These are phyloP conservation scores for Caenorhabditis wallacei DNA, from an alignment of 2,888 invertebrate species.

Conservation along the genomic window DNA sequence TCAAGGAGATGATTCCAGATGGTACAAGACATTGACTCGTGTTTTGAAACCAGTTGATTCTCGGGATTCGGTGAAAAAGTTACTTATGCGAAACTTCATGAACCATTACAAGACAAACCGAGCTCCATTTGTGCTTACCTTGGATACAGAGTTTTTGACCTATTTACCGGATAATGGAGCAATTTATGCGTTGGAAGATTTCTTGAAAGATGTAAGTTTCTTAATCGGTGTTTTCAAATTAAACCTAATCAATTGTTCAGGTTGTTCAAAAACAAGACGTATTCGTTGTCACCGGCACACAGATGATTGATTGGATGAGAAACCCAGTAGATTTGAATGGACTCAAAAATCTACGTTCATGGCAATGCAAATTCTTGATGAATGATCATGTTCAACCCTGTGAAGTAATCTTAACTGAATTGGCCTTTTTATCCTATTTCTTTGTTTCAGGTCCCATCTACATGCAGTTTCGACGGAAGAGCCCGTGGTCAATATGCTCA, in stretches of 20 bases:
- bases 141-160: constrained; percentile 79
- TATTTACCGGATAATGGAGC: constrained; percentile 78
- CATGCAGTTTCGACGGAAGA: constrained; percentile 74
- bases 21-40: constrained; percentile 74
- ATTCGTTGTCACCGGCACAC: constrained; percentile 79
- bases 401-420: constrained; percentile 69
- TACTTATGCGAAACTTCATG: constrained; percentile 80
- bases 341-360: constrained; percentile 75
- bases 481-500: constrained; percentile 71
- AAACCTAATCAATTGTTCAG: constrained; percentile 68
- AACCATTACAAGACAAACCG: constrained; percentile 74
- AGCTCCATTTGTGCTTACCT: constrained; percentile 79
- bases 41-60: constrained; percentile 76
- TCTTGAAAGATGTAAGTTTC: constrained; percentile 73
- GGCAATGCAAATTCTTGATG: constrained; percentile 78
- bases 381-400: constrained; percentile 78
- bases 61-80: constrained; percentile 68
- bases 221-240: too few relatives aligned
- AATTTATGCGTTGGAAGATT: constrained; percentile 77
- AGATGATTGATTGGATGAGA: constrained; percentile 82
- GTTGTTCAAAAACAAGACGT: constrained; percentile 76
- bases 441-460: constrained; percentile 76
- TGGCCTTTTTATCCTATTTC: too few relatives aligned
- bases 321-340: constrained; percentile 72
- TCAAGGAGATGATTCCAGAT: constrained; percentile 68